Conservation (phyloP, 2,888 invertebrate species). For the Stratiomys singularior region DNA sequence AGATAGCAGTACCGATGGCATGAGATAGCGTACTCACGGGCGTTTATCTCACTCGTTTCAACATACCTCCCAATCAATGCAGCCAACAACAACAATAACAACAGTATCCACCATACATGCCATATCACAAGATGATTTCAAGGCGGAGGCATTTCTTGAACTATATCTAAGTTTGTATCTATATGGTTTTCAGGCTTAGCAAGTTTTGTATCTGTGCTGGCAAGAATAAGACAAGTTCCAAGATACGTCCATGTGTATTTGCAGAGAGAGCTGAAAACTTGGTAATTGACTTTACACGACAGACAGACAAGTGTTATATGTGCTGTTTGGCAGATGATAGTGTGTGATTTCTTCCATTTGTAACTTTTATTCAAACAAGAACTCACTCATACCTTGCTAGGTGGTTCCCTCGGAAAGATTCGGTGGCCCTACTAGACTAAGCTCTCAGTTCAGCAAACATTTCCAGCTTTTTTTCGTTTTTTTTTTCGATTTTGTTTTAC, state of each 20-base stretch:
- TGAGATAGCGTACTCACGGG: slow-evolving; percentile 34
- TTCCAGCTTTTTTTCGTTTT: background rate
- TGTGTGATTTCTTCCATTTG: background rate
- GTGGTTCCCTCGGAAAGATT: no score
- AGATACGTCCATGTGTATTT: slow-evolving; percentile 1
- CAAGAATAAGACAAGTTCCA: slow-evolving; percentile 19
- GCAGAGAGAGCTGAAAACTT: background rate
- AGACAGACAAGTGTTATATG: background rate
- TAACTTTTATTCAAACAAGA: background rate
- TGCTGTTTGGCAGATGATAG: background rate
- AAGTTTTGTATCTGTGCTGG: slow-evolving; percentile 15
- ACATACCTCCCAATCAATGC: slow-evolving; percentile 1
- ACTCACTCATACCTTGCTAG: background rate
- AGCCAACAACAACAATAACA: slow-evolving; percentile 17
- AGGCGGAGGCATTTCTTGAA: slow-evolving; percentile 33
- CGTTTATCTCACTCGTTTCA: slow-evolving; percentile 35
- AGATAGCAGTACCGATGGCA: slow-evolving; percentile 2
- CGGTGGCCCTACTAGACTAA: background rate
- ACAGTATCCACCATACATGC: slow-evolving; percentile 9
- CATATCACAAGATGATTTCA: background rate
- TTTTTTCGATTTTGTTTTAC: background rate
- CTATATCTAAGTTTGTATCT: slow-evolving; percentile 12
- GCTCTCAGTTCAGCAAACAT: background rate
- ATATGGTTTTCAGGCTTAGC: slow-evolving; percentile 11
- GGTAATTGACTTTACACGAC: background rate